Base-by-base conservation (phyloP, 2,888 invertebrate species). In the Magallana nippona region DNA sequence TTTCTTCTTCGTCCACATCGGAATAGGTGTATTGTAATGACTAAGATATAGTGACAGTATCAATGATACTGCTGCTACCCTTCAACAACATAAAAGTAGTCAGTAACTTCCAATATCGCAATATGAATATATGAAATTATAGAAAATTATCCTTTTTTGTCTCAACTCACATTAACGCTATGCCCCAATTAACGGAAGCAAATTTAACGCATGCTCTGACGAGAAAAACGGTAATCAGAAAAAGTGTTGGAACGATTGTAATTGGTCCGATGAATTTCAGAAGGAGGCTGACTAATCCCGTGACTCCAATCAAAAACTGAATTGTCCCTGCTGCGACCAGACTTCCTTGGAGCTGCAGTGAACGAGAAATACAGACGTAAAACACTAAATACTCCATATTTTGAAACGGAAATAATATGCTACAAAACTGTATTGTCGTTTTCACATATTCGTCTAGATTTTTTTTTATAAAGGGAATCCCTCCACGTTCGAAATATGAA, bases 81-180 rank as follows among this genome's bases (percentile, higher is more conserved):
- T 91, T 83, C 11, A 87, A 84, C 55, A 55, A 82, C 44, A 44
- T 44, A 44, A 44, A 5, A 44, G 44, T 44, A 44, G 8, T 44
- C 44, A 44, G 5, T 44, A 8, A 44, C 44, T 44, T 44, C 44
- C 44, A 44, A 44, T 8, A 44, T 44, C 5, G 44, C 10, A 44
- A 10, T 44, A 5, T 5, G 44, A 44, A 8, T 44, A 8, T 44
- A 44, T 44, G 44, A 5, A 44, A 44, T 44, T 44, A 44, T 44
- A 44, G 0, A 44, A 44, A 5, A 5, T 44, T 44, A 5, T 44
- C 27, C 2, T 44, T 44, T 8, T 17, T 60, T 17, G 19, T 32
- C 2, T 13, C 55, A 71, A 89, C 91, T 87, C 84, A 91, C 97
- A 96, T 96, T 32, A 96, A 95, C 55, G 91, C 88, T 10, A 91